Base-by-base conservation (phyloP, 2,797 vertebrate genomes). In the Hypotaenidia okinawae region DNA sequence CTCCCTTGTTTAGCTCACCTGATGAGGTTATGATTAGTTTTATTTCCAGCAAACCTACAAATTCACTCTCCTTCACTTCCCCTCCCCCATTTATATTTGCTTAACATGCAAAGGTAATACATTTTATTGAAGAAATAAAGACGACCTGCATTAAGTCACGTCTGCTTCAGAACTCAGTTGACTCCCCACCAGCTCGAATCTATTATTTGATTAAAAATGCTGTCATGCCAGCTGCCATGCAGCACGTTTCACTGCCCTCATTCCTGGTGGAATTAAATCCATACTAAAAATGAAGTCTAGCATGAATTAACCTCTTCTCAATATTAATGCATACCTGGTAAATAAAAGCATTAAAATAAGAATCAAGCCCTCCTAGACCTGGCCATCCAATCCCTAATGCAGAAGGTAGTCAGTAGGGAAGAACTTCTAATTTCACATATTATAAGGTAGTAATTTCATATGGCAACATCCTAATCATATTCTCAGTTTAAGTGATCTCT, bases 131-230 rank as follows among this genome's bases (percentile, higher is more conserved):
- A 93, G 83, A 96, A 96, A 96, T 79, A 89, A 86, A 64, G 68
- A 91, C 91, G 72, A 70, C 27, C 66, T 90, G 52, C 80, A 89
- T 63, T 74, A 82, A 96, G 87, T 85, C 94, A 96, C 30, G 78
- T 81, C 52, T 91, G 66, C 62, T 81, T 87, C 76, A 91, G 92
- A 81, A 93, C 32, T 45, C 77, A 37, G 83, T 58, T 86, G 74
- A 88, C 82, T 94, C 89, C 90, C 85, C 51, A 95, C 83, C 94
- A 95, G 90, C 86, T 95, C 85, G 87, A 94, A 94, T 79, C 79
- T 75, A 92, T 95, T 84, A 91, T 79, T 95, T 89, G 82, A 95
- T 96, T 94, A 89, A 95, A 95, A 94, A 81, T 87, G 41, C 80
- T 92, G 78, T 75, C 84, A 64, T 73, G 67, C 90, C 92, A 97